Evolutionary conservation across 1,140 invertebrate genomes (phyloP).

Genomic region (Eurosta solidaginis): DNA sequence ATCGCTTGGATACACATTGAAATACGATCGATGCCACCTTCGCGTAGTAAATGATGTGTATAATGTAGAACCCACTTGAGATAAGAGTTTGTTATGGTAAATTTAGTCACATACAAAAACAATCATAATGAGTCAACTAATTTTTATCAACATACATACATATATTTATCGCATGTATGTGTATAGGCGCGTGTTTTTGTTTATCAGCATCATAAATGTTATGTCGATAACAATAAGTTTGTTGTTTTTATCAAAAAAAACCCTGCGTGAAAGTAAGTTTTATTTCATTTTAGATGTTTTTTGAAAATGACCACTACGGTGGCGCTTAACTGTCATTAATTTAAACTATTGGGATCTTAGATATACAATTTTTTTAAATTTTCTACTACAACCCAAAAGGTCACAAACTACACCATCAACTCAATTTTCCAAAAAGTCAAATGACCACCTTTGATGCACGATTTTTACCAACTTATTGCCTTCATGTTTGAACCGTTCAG

Average conservation of each 20-base stretch:
- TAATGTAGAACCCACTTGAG: constrained; percentile 1
- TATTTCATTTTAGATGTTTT: neutral
- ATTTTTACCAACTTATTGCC: too few relatives aligned
- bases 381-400: too few relatives aligned
- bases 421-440: too few relatives aligned
- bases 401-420: too few relatives aligned
- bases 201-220: neutral
- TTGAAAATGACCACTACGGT: neutral
- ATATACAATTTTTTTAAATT: too few relatives aligned
- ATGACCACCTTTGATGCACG: too few relatives aligned
- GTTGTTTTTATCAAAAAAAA: neutral
- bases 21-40: neutral
- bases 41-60: neutral
- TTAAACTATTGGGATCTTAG: too few relatives aligned
- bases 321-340: too few relatives aligned
- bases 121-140: neutral
- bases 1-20: neutral
- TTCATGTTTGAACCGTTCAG: too few relatives aligned
- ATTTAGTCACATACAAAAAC: neutral
- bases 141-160: neutral
- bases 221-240: constrained; percentile 11
- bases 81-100: too few relatives aligned
- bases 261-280: neutral
- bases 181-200: neutral
- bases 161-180: neutral